Conservation (phyloP, 2,888 invertebrate genomes). For the Apodemia zela region DNA sequence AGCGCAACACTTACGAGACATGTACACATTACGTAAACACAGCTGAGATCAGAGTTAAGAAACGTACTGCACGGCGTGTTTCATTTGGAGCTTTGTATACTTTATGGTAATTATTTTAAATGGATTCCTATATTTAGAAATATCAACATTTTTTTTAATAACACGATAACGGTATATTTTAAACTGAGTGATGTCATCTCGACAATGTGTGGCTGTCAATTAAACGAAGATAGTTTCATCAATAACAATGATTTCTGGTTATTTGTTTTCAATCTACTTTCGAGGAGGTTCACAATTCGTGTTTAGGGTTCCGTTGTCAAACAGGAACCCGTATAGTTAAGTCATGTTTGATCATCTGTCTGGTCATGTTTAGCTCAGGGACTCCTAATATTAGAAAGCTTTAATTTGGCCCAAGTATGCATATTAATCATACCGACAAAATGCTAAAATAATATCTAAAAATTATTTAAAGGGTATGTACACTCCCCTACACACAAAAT, state of each 20-base stretch:
- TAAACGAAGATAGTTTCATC: constrained; percentile 31
- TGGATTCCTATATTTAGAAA: not conserved
- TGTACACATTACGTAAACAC: constrained; percentile 11
- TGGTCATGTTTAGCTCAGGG: no score
- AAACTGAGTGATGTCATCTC: not conserved
- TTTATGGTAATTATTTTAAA: constrained; percentile 5
- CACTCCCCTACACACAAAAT: no score
- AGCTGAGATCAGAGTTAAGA: constrained; percentile 9
- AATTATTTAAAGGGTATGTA: no score
- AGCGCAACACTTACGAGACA: constrained; percentile 17
- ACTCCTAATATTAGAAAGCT: no score
- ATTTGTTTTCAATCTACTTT: no score
- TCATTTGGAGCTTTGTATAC: constrained; percentile 4
- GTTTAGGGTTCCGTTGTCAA: no score
- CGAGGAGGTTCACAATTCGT: no score
- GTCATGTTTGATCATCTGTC: no score
- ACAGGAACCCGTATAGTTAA: constrained; percentile 52
- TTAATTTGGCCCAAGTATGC: no score
- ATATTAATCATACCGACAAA: no score
- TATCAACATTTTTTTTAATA: not conserved
- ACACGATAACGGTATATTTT: not conserved
- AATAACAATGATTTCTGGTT: no score
- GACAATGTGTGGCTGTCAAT: constrained; percentile 54
- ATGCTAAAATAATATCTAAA: no score
- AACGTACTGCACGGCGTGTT: not conserved